Conservation (phyloP, 1,140 invertebrate genomes). For the Chionoecetes opilio region DNA sequence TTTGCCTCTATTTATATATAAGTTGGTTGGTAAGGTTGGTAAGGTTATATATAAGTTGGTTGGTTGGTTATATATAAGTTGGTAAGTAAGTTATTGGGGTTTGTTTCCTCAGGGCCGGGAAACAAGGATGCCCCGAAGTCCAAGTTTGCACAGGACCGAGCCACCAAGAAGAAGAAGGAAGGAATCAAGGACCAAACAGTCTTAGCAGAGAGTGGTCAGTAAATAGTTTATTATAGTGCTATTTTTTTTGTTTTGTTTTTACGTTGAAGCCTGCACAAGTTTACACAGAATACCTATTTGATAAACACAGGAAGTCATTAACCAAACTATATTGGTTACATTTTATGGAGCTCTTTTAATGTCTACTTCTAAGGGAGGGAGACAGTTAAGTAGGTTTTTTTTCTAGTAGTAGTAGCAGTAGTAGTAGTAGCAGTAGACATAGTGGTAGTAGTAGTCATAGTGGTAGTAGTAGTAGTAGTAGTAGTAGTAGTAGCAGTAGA, state of each 20-base stretch:
- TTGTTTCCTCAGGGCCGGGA: background rate
- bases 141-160: conserved; percentile 52
- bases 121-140: background rate
- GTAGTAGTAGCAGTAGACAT: no score
- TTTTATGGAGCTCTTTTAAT: no score
- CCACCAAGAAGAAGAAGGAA: conserved; percentile 47
- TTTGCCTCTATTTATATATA: no score
- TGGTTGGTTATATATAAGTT: background rate
- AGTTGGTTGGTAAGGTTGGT: background rate
- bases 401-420: no score
- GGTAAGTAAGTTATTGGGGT: background rate
- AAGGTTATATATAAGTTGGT: background rate
- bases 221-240: background rate
- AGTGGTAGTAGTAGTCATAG: background rate
- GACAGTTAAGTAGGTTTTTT: no score
- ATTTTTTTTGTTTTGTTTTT: background rate
- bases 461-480: conserved; percentile 14
- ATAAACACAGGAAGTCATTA: no score
- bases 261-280: no score
- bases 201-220: conserved; percentile 33
- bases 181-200: conserved; percentile 43
- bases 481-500: no score
- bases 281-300: no score
- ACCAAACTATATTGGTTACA: no score
- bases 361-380: no score